Evolutionary conservation across 2,888 invertebrate species (phyloP).

Genomic region (Arctia plantaginis): DNA sequence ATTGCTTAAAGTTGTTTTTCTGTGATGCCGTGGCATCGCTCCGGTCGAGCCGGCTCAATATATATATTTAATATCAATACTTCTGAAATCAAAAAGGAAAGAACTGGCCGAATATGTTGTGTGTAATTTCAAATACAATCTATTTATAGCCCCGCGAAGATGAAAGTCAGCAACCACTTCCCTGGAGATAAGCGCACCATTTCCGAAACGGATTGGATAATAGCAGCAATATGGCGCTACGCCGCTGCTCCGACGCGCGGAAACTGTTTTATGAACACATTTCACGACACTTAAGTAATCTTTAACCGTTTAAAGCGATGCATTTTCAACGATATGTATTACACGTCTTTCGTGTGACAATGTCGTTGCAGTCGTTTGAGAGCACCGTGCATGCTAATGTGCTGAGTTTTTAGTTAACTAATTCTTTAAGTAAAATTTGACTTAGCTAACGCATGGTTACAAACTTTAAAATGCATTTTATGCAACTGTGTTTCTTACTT

Average conservation of each 20-base stretch:
- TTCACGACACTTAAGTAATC: not conserved
- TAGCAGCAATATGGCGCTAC: conserved; percentile 17
- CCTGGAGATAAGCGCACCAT: conserved; percentile 47
- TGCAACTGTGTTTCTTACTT: too few relatives aligned
- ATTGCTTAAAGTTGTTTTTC: not conserved
- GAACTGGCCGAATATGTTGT: not conserved
- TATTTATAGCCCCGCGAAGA: conserved; percentile 43
- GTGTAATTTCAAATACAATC: not conserved
- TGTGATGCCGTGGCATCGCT: too few relatives aligned
- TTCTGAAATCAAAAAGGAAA: not conserved
- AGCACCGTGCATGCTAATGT: not conserved
- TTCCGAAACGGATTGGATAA: conserved; percentile 50
- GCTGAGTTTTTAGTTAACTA: not conserved
- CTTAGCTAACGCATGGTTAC: too few relatives aligned
- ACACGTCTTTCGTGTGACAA: not conserved
- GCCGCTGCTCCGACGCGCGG: not conserved
- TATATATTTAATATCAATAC: not conserved
- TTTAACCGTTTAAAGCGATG: conserved; percentile 2
- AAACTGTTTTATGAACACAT: conserved; percentile 13
- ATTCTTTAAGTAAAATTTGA: too few relatives aligned
- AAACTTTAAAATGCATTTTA: too few relatives aligned
- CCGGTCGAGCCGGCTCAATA: not conserved
- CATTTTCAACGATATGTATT: not conserved
- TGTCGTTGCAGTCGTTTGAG: not conserved
- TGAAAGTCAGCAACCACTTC: conserved; percentile 35